phyloP scores from a whole-genome alignment of 1,140 invertebrate genomes.

The Papilio machaon region DNA sequence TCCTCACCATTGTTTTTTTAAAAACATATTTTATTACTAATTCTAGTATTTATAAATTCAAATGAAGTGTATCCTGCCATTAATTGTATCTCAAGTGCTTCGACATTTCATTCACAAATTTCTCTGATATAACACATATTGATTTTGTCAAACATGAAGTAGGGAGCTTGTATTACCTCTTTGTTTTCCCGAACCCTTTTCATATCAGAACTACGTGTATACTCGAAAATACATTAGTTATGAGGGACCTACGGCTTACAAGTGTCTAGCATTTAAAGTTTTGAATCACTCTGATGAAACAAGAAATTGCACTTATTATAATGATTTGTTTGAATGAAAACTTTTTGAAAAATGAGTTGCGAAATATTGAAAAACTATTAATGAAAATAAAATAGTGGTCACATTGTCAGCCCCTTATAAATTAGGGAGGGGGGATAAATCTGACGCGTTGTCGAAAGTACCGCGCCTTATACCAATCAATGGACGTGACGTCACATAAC shows the following conservation, averaged over 20 bases:
- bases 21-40: not conserved
- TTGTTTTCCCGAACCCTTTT: constrained; percentile 3
- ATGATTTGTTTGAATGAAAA: not conserved
- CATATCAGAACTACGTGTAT: not conserved
- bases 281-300: not conserved
- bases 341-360: too few species aligned
- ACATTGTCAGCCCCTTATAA: too few species aligned
- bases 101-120: constrained; percentile 12
- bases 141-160: constrained; percentile 3
- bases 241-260: not conserved
- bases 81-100: not conserved
- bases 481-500: not conserved
- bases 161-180: not conserved
- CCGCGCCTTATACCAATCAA: not conserved
- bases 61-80: not conserved
- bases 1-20: not conserved
- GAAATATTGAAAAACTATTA: too few species aligned
- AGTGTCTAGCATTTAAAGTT: not conserved
- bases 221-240: not conserved
- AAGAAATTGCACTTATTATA: not conserved
- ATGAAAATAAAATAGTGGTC: too few species aligned
- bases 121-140: constrained; percentile 10
- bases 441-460: not conserved
- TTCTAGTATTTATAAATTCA: constrained; percentile 1
- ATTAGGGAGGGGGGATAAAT: too few species aligned